Conservation (phyloP, 2,113 vertebrate species). For the Epinephelus fuscoguttatus region DNA sequence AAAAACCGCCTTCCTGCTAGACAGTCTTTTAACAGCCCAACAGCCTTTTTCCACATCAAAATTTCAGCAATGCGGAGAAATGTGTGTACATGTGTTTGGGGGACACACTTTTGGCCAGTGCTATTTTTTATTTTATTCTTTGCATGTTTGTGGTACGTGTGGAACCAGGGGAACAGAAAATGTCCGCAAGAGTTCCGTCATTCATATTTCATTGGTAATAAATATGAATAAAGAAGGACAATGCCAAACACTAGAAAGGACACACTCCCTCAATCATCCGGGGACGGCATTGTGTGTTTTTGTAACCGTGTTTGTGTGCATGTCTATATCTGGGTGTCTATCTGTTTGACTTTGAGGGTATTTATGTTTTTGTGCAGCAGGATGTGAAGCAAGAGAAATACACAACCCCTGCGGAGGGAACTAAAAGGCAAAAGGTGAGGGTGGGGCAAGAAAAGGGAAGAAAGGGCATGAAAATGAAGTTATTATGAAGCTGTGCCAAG, state of each 20-base stretch:
- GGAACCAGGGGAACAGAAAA: slow-evolving; percentile 32
- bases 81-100: slow-evolving; percentile 31
- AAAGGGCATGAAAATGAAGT: slow-evolving; percentile 27
- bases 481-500: slow-evolving; percentile 38
- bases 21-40: slow-evolving; percentile 57
- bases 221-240: slow-evolving; percentile 69
- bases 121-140: slow-evolving; percentile 2
- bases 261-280: slow-evolving; percentile 11
- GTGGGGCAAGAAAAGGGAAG: slow-evolving; percentile 7
- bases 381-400: slow-evolving; percentile 25
- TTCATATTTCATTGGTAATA: slow-evolving; percentile 70
- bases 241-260: slow-evolving; percentile 54
- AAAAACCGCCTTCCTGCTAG: slow-evolving; percentile 33
- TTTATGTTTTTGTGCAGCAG: slow-evolving; percentile 27
- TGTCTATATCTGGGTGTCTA: slow-evolving; percentile 6
- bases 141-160: slow-evolving; percentile 9
- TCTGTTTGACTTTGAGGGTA: slow-evolving; percentile 48
- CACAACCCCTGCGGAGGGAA: slow-evolving; percentile 2
- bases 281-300: slow-evolving; percentile 24
- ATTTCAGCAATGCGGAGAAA: slow-evolving; percentile 63
- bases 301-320: slow-evolving; percentile 2
- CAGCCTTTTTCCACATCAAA: slow-evolving; percentile 68
- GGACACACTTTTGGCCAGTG: slow-evolving; percentile 46
- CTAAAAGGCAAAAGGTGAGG: slow-evolving; percentile 23
- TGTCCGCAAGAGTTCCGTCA: slow-evolving; percentile 48